A percentile compares a stretch with the other conserved stretches of the same genome.
Conservation (phyloP, 2,888 invertebrate species). For the Meloe dianella region DNA sequence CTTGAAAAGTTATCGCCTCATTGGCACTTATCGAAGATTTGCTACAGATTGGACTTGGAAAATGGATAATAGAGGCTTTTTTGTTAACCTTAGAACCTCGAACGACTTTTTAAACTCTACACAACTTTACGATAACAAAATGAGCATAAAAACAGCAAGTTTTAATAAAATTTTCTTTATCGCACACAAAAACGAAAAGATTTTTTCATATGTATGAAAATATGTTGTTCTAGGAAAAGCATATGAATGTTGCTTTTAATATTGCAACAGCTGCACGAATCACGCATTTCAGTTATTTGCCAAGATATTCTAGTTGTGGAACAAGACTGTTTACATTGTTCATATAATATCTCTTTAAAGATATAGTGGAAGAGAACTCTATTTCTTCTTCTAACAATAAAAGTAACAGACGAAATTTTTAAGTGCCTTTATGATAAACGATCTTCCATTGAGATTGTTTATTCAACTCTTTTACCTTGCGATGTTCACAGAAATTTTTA, state of each 20-base stretch:
- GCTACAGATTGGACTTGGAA: slow-evolving; percentile 18
- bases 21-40: slow-evolving; percentile 30
- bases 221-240: not conserved
- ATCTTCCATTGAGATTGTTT: slow-evolving; percentile 35
- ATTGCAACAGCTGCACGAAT: slow-evolving; percentile 20
- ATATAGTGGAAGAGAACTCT: slow-evolving; percentile 26
- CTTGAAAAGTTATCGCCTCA: slow-evolving; percentile 18
- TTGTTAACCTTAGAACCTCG: not conserved
- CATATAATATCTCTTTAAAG: slow-evolving; percentile 15
- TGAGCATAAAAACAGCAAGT: not conserved
- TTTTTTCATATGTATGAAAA: not conserved
- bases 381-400: slow-evolving; percentile 19
- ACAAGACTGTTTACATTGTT: slow-evolving; percentile 27
- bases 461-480: slow-evolving; percentile 33
- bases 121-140: not conserved
- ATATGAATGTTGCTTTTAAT: slow-evolving; percentile 25
- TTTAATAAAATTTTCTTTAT: not conserved
- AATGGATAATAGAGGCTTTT: not conserved
- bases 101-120: not conserved
- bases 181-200: not conserved
- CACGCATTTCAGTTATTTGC: not conserved
- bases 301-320: slow-evolving; percentile 13
- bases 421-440: slow-evolving; percentile 37
- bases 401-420: slow-evolving; percentile 17
- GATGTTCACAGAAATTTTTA: slow-evolving; percentile 28